These are phyloP conservation scores for Schrankia costaestrigalis DNA, from an alignment of 2,888 invertebrate genomes.

Conservation along the genomic window DNA sequence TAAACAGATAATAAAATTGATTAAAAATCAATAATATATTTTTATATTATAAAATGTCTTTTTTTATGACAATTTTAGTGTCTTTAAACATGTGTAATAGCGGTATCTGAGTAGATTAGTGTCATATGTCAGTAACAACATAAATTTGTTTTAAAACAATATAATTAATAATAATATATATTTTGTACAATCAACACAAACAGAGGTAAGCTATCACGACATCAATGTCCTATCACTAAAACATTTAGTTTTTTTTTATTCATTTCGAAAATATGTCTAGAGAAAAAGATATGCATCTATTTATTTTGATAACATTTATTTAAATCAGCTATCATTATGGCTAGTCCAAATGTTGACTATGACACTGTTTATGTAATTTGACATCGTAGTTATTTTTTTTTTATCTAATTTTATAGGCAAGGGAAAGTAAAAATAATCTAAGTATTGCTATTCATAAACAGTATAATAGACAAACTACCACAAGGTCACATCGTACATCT, in stretches of 20 bases:
- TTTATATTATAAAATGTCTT: constrained; percentile 4
- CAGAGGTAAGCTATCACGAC: constrained; percentile 69
- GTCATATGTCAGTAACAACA: constrained; percentile 40
- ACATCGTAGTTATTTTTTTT: constrained; percentile 23
- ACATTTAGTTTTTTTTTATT: constrained; percentile 59
- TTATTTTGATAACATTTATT: constrained; percentile 67
- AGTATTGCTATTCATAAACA: constrained; percentile 43
- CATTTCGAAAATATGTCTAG: constrained; percentile 75
- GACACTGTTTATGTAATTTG: constrained; percentile 57
- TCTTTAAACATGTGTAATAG: constrained; percentile 26
- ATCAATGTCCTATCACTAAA: constrained; percentile 68
- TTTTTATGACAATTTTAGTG: constrained; percentile 27
- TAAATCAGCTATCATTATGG: constrained; percentile 57
- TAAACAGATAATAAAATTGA: constrained; percentile 41
- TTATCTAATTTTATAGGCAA: constrained; percentile 14
- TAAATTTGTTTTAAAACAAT: constrained; percentile 16
- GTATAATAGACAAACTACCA: constrained; percentile 51
- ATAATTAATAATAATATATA: constrained; percentile 26
- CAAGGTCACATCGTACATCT: constrained; percentile 60
- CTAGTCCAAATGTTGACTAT: constrained; percentile 53
- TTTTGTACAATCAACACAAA: constrained; percentile 49
- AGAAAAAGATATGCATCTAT: constrained; percentile 80
- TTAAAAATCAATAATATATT: constrained; percentile 2
- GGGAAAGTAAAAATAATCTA: constrained; percentile 18
- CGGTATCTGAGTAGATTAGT: constrained; percentile 39